These are phyloP conservation scores for Apotomis betuletana DNA, from an alignment of 2,888 invertebrate species.

Conservation along the genomic window DNA sequence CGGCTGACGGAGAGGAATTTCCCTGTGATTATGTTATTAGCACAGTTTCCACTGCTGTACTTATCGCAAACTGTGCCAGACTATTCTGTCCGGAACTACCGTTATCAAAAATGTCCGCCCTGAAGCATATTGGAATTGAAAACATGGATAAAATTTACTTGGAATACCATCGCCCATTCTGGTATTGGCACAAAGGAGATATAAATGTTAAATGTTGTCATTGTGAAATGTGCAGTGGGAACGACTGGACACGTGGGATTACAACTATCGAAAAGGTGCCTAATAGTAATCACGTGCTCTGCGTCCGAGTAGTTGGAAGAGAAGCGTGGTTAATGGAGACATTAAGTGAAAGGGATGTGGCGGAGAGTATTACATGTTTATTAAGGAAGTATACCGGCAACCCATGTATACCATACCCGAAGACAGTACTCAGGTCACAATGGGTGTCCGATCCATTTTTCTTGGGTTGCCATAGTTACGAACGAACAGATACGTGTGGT, in stretches of 20 bases:
- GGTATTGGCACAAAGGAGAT: conserved; percentile 86
- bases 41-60: conserved; percentile 90
- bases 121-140: conserved; percentile 87
- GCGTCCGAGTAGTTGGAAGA: conserved; percentile 87
- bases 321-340: conserved; percentile 87
- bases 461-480: conserved; percentile 87
- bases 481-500: conserved; percentile 69
- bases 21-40: conserved; percentile 91
- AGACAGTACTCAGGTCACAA: conserved; percentile 85
- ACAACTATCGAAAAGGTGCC: conserved; percentile 87
- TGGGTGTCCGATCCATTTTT: conserved; percentile 90
- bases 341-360: conserved; percentile 86
- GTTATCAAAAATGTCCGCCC: conserved; percentile 86
- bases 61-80: conserved; percentile 85
- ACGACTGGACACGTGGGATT: conserved; percentile 89
- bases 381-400: conserved; percentile 85
- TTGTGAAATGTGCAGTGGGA: conserved; percentile 78
- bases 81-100: conserved; percentile 89
- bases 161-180: conserved; percentile 89
- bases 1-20: conserved; percentile 87
- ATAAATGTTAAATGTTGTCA: conserved; percentile 85
- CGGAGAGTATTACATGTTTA: conserved; percentile 85
- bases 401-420: conserved; percentile 86
- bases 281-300: conserved; percentile 88
- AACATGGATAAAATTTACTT: conserved; percentile 90